phyloP scores from a whole-genome alignment of 2,888 invertebrate species.

The Hirtodrosophila trivittata region DNA sequence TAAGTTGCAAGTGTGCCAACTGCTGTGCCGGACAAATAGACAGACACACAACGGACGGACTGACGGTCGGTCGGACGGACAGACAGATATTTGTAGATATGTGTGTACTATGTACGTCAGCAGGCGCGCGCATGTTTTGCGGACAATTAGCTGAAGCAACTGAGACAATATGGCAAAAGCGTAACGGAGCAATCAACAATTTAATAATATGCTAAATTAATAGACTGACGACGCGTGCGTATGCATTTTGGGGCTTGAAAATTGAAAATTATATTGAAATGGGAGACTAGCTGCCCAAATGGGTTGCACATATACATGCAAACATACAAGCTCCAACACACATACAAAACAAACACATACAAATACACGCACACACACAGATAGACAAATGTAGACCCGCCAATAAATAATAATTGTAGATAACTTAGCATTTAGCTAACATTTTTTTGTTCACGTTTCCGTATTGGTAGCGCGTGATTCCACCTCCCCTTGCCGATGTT shows the following conservation, averaged over 20 bases:
- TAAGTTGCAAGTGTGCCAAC: constrained; percentile 39
- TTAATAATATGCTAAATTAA: constrained; percentile 56
- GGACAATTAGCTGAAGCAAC: constrained; percentile 48
- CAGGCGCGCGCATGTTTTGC: constrained; percentile 35
- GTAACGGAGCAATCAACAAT: constrained; percentile 30
- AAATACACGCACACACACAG: constrained; percentile 10
- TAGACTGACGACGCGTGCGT: constrained; percentile 45
- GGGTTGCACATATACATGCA: constrained; percentile 27
- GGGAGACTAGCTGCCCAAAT: constrained; percentile 31
- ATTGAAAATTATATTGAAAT: neutral
- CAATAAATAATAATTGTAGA: constrained; percentile 75
- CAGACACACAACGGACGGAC: neutral
- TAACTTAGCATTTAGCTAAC: constrained; percentile 74
- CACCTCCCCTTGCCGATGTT: constrained; percentile 22
- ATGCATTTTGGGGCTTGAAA: constrained; percentile 41
- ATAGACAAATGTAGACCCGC: constrained; percentile 47
- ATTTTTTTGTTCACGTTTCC: constrained; percentile 56
- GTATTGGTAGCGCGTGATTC: constrained; percentile 74
- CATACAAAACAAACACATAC: too few species aligned
- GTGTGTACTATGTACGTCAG: constrained; percentile 17
- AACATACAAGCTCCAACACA: constrained; percentile 11
- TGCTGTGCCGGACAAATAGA: constrained; percentile 28
- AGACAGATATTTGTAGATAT: constrained; percentile 9
- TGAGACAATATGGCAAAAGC: constrained; percentile 36
- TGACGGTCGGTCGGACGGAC: neutral